Evolutionary conservation across 2,113 vertebrate genomes (phyloP).

Genomic region (Phylloscopus trochiloides): DNA sequence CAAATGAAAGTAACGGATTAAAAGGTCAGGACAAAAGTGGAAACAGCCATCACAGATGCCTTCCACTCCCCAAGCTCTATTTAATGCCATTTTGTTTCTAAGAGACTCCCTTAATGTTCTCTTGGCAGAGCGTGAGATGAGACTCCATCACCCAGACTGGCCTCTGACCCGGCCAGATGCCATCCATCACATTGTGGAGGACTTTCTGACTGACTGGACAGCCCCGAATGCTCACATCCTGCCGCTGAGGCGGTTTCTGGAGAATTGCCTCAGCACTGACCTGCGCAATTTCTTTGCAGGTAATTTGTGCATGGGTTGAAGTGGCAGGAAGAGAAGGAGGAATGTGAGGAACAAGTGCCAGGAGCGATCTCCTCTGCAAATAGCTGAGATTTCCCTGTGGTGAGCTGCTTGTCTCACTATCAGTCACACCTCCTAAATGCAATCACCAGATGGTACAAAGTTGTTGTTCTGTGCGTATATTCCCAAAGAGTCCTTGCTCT

Average conservation of each 20-base stretch:
- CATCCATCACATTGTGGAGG: slow-evolving; percentile 93
- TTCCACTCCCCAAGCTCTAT: neutral
- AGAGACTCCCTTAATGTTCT: neutral
- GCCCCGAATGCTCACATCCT: slow-evolving; percentile 87
- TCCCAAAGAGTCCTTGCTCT: neutral
- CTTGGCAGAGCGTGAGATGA: slow-evolving; percentile 85
- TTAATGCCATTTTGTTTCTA: slow-evolving; percentile 1
- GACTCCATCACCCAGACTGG: slow-evolving; percentile 81
- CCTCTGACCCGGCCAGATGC: slow-evolving; percentile 85
- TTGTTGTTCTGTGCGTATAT: neutral
- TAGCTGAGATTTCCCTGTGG: neutral
- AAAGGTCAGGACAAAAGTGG: neutral
- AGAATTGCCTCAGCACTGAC: slow-evolving; percentile 89
- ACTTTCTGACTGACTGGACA: slow-evolving; percentile 95
- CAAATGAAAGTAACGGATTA: neutral
- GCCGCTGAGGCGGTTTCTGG: slow-evolving; percentile 90
- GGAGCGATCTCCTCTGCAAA: neutral
- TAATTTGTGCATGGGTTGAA: slow-evolving; percentile 7
- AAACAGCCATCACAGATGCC: neutral
- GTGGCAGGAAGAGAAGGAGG: neutral
- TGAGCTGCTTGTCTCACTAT: neutral
- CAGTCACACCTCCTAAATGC: neutral
- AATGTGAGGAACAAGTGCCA: neutral
- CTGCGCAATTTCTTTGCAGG: slow-evolving; percentile 92
- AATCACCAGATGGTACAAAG: neutral